Percentiles rank a stretch among this genome's conserved stretches.
Evolutionary conservation across 2,797 vertebrate genomes (phyloP).

Genomic region (Ctenopoma kingsleyae): DNA sequence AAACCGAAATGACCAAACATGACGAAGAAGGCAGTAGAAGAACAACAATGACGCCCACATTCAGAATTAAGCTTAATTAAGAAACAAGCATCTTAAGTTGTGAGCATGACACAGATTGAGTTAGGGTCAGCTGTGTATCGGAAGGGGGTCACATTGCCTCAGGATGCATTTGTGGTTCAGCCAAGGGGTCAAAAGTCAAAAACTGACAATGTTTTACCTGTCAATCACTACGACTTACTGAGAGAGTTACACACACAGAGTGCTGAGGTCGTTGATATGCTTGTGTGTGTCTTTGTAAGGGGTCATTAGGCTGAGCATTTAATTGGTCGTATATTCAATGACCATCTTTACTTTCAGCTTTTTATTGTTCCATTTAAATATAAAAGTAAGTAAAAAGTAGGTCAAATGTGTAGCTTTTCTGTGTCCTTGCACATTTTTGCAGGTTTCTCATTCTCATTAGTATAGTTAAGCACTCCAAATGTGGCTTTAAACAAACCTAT

Average conservation of each 20-base stretch:
- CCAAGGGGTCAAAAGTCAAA: slow-evolving; percentile 53
- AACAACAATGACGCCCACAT: not conserved
- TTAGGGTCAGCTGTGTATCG: slow-evolving; percentile 23
- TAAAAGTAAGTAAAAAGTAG: no score
- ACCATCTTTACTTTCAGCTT: not conserved
- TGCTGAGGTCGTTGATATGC: slow-evolving; percentile 32
- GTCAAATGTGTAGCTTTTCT: no score
- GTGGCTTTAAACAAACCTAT: not conserved
- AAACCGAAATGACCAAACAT: slow-evolving; percentile 19
- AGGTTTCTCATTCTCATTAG: not conserved
- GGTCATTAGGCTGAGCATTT: slow-evolving; percentile 46
- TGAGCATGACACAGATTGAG: not conserved
- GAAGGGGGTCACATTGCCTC: slow-evolving; percentile 46
- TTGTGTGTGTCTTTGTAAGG: slow-evolving; percentile 36
- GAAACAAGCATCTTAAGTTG: not conserved
- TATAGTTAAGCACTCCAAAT: not conserved
- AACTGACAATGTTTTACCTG: slow-evolving; percentile 60
- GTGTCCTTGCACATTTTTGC: not conserved
- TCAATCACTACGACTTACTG: slow-evolving; percentile 51
- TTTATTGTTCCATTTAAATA: not conserved
- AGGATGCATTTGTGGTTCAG: slow-evolving; percentile 49
- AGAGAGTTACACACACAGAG: slow-evolving; percentile 34
- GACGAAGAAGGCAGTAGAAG: not conserved
- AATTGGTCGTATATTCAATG: slow-evolving; percentile 6
- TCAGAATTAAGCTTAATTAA: slow-evolving; percentile 14